Base-by-base conservation (phyloP, 2,797 vertebrate genomes). In the Cynopterus sphinx region DNA sequence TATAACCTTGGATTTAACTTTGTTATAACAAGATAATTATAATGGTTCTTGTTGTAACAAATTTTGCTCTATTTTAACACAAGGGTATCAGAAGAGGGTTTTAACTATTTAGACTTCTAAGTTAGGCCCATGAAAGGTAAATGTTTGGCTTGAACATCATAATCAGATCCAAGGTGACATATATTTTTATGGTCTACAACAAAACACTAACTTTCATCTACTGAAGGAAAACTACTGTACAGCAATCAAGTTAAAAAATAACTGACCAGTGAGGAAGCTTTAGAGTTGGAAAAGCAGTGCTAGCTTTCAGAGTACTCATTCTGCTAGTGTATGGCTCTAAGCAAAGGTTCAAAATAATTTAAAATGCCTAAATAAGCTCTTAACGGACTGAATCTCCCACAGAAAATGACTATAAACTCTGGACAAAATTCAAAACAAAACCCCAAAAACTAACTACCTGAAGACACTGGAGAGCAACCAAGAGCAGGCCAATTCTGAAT, bases 1-100 rank as follows among this genome's bases (percentile, higher is more conserved):
- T 91, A 65, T 49, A 94, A 79, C 46, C 61, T 96, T 93, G 68
- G 15, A 90, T 89, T 94, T 88, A 81, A 75, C n/a, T 89, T 95
- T 81, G 41, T 88, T 92, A 90, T 61, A 89, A 92, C 79, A 63
- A 95, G 53, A 90, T 87, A 65, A 91, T 91, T 95, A 82, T 19
- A 87, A 96, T 79, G 33, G 26, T 78, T 88, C 19, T 61, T 74
- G 12, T 67, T 67, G 1, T 82, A 74, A 94, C 39, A 79, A 55
- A 94, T 92, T 91, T 92, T 90, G 22, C 41, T 71, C 63, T 92
- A 15, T 68, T 96, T 91, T 82, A 82, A 81, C 31, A 79, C 26
- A 78, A 90, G 15, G 6, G 6, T 65, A 82, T 96, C 53, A 88
- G 22, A 75, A 82, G 53, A 55, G 79, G 46, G 16, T 36, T 83